Evolutionary conservation across 2,797 vertebrate genomes (phyloP).

Genomic region (Garrulus glandarius): DNA sequence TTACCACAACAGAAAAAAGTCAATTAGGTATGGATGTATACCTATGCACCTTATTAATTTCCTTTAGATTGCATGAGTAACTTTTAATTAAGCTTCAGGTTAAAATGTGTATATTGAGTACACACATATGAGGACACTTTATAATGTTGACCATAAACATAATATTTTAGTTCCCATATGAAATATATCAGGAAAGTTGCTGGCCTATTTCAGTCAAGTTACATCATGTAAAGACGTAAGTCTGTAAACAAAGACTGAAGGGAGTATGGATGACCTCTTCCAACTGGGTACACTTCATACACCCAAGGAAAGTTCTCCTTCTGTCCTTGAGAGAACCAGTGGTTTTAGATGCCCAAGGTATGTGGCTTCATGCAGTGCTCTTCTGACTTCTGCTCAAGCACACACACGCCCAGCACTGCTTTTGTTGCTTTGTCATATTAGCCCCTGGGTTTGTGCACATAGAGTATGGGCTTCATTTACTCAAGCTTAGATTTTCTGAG

Average conservation of each 20-base stretch:
- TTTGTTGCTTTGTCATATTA: not conserved
- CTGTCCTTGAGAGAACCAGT: not conserved
- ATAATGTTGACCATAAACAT: not conserved
- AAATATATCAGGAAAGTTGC: not conserved
- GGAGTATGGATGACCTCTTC: not conserved
- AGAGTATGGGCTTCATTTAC: not conserved
- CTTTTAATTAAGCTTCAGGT: not conserved
- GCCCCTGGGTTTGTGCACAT: not conserved
- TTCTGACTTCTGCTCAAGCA: not conserved
- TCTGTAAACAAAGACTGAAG: not conserved
- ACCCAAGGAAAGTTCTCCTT: not conserved
- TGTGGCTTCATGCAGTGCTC: rapidly evolving
- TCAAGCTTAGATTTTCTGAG: not conserved
- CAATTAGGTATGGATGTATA: not conserved
- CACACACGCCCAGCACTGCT: not conserved
- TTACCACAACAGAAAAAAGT: not conserved
- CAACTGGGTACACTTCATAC: not conserved
- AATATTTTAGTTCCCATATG: not conserved
- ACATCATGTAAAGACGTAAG: not conserved
- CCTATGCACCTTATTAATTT: not conserved
- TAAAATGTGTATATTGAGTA: not conserved
- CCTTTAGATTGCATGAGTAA: not conserved
- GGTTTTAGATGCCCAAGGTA: not conserved
- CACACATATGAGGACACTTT: not conserved
- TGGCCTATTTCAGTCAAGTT: not conserved